Conservation (phyloP, 2,888 invertebrate species). For the Lasioglossum pauxillum region DNA sequence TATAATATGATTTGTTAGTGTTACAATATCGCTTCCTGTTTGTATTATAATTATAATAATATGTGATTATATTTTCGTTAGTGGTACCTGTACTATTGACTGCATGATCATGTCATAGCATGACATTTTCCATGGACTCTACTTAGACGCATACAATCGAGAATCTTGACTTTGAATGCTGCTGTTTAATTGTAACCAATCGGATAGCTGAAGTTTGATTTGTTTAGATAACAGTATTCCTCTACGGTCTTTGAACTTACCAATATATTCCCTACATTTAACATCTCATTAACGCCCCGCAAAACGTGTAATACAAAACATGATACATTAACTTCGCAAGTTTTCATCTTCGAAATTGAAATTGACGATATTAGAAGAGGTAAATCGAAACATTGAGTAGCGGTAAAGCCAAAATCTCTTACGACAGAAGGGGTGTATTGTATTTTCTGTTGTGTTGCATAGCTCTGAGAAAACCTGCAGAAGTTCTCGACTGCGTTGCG, state of each 20-base stretch:
- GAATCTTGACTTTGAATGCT: slow-evolving; percentile 59
- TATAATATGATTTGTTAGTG: slow-evolving; percentile 62
- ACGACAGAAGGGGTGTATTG: slow-evolving; percentile 3
- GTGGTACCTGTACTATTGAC: slow-evolving; percentile 61
- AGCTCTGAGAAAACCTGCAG: slow-evolving; percentile 56
- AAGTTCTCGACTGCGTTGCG: slow-evolving; percentile 41
- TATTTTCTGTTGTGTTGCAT: background rate
- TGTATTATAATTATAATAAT: slow-evolving; percentile 46
- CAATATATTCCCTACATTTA: slow-evolving; percentile 38
- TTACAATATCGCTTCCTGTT: slow-evolving; percentile 61
- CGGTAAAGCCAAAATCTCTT: background rate
- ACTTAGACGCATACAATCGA: slow-evolving; percentile 44
- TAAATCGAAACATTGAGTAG: background rate
- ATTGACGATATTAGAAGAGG: background rate
- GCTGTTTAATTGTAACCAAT: slow-evolving; percentile 49
- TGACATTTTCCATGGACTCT: slow-evolving; percentile 65
- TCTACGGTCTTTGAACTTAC: slow-evolving; percentile 44
- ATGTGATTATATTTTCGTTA: slow-evolving; percentile 57
- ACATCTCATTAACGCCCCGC: slow-evolving; percentile 30
- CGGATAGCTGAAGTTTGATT: slow-evolving; percentile 58
- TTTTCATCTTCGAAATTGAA: slow-evolving; percentile 44
- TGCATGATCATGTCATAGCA: slow-evolving; percentile 70
- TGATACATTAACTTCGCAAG: slow-evolving; percentile 51
- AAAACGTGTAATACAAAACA: slow-evolving; percentile 46
- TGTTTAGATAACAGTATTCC: slow-evolving; percentile 54